These are phyloP conservation scores for Drosophila nigricruria DNA, from an alignment of 2,888 invertebrate species.

Conservation along the genomic window DNA sequence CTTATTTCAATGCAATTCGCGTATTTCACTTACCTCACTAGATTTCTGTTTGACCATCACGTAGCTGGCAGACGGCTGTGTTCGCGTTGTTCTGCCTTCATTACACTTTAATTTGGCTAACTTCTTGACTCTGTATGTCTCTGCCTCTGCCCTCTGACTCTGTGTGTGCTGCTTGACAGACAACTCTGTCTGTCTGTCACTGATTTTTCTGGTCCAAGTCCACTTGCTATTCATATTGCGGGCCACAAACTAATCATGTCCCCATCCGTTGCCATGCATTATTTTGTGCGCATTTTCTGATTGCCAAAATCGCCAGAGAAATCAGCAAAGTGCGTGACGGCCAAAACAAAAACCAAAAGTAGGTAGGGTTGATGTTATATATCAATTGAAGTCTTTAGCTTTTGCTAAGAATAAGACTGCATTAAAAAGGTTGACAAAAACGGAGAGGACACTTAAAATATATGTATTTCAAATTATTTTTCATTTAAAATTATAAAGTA, in stretches of 20 bases:
- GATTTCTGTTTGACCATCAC: slow-evolving; percentile 67
- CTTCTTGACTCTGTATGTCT: slow-evolving; percentile 27
- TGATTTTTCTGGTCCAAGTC: background rate
- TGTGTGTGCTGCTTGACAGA: slow-evolving; percentile 2
- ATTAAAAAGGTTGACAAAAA: too few species aligned
- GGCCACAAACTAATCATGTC: slow-evolving; percentile 58
- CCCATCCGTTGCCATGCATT: slow-evolving; percentile 58
- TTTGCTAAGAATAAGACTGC: background rate
- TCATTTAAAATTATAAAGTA: too few species aligned
- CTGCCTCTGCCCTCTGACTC: too few species aligned
- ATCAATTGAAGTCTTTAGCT: background rate
- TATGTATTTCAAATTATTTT: too few species aligned
- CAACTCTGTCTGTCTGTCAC: background rate
- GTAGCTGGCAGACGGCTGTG: slow-evolving; percentile 37
- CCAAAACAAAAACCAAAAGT: background rate
- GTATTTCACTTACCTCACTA: slow-evolving; percentile 64
- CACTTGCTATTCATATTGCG: slow-evolving; percentile 69
- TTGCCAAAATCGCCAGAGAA: slow-evolving; percentile 81
- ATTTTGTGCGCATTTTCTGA: slow-evolving; percentile 69
- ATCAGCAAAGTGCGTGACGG: slow-evolving; percentile 61
- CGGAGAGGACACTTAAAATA: too few species aligned
- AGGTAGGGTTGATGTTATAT: background rate
- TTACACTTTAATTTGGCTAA: slow-evolving; percentile 73
- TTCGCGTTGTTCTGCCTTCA: slow-evolving; percentile 52
- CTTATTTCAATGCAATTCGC: slow-evolving; percentile 54